phyloP scores from a whole-genome alignment of 2,797 vertebrate species.

The Sandelia bainsii region DNA sequence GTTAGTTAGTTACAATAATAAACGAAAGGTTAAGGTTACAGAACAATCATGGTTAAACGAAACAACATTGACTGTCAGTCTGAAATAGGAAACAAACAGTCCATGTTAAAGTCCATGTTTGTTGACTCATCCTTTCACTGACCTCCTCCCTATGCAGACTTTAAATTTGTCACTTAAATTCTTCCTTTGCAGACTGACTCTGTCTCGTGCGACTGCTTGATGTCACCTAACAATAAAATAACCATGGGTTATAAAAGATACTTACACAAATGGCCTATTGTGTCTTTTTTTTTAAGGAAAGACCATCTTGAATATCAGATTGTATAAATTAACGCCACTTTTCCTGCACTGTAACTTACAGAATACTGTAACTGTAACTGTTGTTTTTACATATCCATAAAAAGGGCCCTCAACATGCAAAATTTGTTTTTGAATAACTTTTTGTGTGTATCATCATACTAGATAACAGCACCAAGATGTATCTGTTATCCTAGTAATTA shows the following conservation, averaged over 20 bases:
- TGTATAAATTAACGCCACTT: constrained; percentile 13
- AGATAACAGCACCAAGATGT: constrained; percentile 40
- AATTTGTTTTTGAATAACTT: constrained; percentile 11
- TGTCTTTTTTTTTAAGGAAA: background rate
- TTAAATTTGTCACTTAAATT: background rate
- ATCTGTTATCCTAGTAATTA: constrained; percentile 64
- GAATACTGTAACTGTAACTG: background rate
- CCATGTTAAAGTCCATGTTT: background rate
- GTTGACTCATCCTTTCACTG: background rate
- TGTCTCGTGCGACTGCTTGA: background rate
- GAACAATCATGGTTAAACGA: background rate
- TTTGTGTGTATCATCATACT: constrained; percentile 31
- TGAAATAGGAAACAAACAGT: background rate
- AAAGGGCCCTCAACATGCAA: constrained; percentile 14
- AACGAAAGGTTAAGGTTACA: background rate
- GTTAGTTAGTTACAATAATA: background rate
- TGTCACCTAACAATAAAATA: background rate
- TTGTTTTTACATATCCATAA: constrained; percentile 14
- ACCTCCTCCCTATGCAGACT: background rate
- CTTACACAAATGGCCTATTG: background rate
- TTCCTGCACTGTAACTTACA: constrained; percentile 19
- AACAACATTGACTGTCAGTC: background rate
- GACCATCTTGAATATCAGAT: constrained; percentile 3
- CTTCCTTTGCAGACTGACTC: background rate
- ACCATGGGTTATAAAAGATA: background rate